Conservation (phyloP, 2,113 vertebrate genomes). For the Colius striatus region DNA sequence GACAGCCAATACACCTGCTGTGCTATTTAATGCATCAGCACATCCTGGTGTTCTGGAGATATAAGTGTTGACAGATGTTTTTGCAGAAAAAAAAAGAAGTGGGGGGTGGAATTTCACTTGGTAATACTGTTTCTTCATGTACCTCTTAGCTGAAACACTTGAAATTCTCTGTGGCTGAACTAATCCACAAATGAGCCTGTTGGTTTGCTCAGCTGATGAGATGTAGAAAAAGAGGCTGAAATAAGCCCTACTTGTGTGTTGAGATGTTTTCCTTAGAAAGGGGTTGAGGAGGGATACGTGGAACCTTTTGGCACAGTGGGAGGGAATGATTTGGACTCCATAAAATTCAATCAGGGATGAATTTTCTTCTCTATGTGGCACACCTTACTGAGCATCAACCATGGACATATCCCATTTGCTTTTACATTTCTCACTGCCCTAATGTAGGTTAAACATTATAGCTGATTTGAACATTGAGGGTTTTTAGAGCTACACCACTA, state of each 20-base stretch:
- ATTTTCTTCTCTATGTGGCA: not conserved
- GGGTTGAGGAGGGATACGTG: not conserved
- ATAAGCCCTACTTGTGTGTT: not conserved
- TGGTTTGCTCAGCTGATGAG: not conserved
- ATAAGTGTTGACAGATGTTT: slow-evolving; percentile 31
- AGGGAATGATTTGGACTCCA: not conserved
- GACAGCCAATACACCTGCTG: slow-evolving; percentile 28
- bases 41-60: not conserved
- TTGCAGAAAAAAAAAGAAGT: not conserved
- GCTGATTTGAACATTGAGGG: not conserved
- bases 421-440: not conserved
- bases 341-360: not conserved
- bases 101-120: not conserved
- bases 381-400: not conserved
- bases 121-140: not conserved
- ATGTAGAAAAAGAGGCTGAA: not conserved
- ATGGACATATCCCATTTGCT: not conserved
- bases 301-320: not conserved
- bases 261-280: not conserved
- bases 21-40: slow-evolving; percentile 55
- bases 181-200: not conserved
- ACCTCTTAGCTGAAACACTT: not conserved
- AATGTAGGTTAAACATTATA: not conserved
- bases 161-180: not conserved
- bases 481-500: not conserved